Base-by-base conservation (phyloP, 2,113 vertebrate species). In the Neodontobutis hainanensis region DNA sequence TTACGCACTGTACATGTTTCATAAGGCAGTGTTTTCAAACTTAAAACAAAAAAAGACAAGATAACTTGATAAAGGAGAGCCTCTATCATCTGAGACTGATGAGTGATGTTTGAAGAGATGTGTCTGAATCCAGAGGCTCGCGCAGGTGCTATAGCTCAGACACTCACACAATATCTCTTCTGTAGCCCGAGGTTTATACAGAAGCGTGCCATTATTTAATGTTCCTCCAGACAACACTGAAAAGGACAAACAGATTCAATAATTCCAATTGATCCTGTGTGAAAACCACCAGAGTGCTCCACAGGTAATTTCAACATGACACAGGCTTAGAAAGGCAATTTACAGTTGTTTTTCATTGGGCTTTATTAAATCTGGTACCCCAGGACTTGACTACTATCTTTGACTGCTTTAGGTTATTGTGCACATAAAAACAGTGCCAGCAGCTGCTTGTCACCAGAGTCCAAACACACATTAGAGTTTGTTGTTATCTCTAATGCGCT, bases 241-340 rank as follows among this genome's bases (percentile, higher is more conserved):
- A 61, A 72, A 77, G 19, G 46, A 56, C 78, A 78, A 80, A 61
- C 61, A 64, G 67, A 66, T 36, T 56, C 34, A 42, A 49, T 61
- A 46, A 66, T 72, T 71, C 68, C 36, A 55, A 68, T 63, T 49
- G 46, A 77, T 82, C 68, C 49, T 16, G 32, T 34, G 52, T 57
- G n/a, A 75, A 73, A 77, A 68, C 75, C 83, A 73, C 65, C 5
- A 70, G 83, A 74, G 68, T 1, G 52, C 57, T 82, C 78, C 70
- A 74, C 55, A 49, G 81, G 81, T 87, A 50, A 83, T 87, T 87
- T 75, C 49, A 55, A 40, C 55, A 42, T 68, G 80, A 68, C 84
- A 76, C 32, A 2, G 65, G 84, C 79, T 73, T 85, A 75, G 74
- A 80, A 75, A 78, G 36, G 67, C 69, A 88, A 87, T 87, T 83